These are phyloP conservation scores for Buteo buteo DNA, from an alignment of 2,113 vertebrate species.

Conservation along the genomic window DNA sequence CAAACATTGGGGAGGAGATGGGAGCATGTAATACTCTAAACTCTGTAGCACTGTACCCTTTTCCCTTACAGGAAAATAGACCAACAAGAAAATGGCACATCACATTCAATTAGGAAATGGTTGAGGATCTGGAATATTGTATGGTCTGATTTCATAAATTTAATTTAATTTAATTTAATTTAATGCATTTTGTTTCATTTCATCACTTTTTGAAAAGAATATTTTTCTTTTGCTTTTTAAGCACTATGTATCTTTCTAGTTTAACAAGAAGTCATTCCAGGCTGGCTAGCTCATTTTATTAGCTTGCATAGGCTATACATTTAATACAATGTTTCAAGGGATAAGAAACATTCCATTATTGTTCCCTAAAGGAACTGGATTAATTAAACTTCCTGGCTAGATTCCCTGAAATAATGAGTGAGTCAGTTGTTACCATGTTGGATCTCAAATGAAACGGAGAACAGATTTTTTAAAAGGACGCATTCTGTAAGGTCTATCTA, in stretches of 20 bases:
- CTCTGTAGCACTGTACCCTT: neutral
- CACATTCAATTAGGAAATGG: neutral
- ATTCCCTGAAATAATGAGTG: slow-evolving; percentile 9
- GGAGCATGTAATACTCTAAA: neutral
- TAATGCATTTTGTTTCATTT: neutral
- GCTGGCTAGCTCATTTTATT: neutral
- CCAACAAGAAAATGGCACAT: neutral
- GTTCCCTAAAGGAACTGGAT: neutral
- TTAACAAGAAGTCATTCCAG: neutral
- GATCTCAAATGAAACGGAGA: neutral
- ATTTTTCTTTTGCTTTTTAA: neutral
- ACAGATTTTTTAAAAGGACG: slow-evolving; percentile 18
- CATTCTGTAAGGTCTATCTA: neutral
- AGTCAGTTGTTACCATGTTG: neutral
- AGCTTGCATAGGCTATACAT: neutral
- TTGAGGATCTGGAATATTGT: neutral
- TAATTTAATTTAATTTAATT: neutral
- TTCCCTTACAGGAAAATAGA: neutral
- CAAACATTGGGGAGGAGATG: neutral
- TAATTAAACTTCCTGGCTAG: slow-evolving; percentile 37
- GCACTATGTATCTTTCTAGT: neutral
- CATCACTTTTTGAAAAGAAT: neutral
- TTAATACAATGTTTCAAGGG: neutral
- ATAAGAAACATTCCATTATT: neutral
- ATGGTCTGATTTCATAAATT: neutral